Evolutionary conservation across 2,888 invertebrate species (phyloP).

Genomic region (Chironomus tentans): DNA sequence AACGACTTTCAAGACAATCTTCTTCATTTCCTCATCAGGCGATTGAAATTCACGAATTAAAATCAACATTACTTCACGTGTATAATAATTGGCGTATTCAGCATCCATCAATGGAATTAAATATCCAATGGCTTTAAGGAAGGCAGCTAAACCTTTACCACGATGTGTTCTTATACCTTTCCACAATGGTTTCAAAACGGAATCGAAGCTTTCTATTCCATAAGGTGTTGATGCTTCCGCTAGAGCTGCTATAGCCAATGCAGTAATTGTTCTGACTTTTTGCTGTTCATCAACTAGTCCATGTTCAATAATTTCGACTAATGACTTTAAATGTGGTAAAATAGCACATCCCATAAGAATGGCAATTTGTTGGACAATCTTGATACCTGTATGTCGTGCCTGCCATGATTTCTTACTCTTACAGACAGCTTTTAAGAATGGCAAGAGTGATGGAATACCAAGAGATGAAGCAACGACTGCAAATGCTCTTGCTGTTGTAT

Average conservation of each 20-base stretch:
- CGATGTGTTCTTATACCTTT: slow-evolving; percentile 92
- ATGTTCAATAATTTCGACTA: slow-evolving; percentile 99
- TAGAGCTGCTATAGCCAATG: slow-evolving; percentile 92
- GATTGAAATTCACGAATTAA: slow-evolving; percentile 98
- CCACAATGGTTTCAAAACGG: slow-evolving; percentile 98
- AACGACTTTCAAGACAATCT: slow-evolving; percentile 98
- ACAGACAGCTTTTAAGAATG: slow-evolving; percentile 98
- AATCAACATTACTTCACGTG: slow-evolving; percentile 86
- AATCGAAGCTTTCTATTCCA: slow-evolving; percentile 99
- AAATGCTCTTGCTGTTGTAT: slow-evolving; percentile 98
- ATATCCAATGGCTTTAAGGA: slow-evolving; percentile 98
- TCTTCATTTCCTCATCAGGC: slow-evolving; percentile 99
- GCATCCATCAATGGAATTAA: slow-evolving; percentile 99
- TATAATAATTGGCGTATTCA: slow-evolving; percentile 99
- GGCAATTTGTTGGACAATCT: slow-evolving; percentile 99
- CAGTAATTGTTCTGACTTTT: slow-evolving; percentile 98
- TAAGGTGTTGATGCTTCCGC: slow-evolving; percentile 99
- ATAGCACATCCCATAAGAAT: slow-evolving; percentile 99
- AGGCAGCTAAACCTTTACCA: slow-evolving; percentile 94
- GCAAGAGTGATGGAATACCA: slow-evolving; percentile 91
- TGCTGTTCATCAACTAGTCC: slow-evolving; percentile 98
- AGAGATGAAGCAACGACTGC: slow-evolving; percentile 99
- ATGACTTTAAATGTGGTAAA: slow-evolving; percentile 90
- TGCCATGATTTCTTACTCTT: slow-evolving; percentile 99
- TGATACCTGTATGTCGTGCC: slow-evolving; percentile 94